These are phyloP conservation scores for Rhinopomastus cyanomelas DNA, from an alignment of 2,113 vertebrate genomes.

Conservation along the genomic window DNA sequence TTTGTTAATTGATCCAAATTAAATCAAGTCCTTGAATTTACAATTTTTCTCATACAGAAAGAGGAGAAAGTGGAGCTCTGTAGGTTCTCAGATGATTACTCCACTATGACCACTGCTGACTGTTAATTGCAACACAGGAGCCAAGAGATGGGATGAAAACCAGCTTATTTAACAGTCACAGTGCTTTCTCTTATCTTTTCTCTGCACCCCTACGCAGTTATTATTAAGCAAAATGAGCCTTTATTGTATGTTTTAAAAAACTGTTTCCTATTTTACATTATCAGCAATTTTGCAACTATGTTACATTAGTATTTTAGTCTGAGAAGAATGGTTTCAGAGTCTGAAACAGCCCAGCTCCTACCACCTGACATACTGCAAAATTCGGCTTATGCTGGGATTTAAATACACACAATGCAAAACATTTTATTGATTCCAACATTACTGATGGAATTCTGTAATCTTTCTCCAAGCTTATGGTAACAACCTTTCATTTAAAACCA, in stretches of 20 bases:
- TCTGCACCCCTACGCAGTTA: neutral
- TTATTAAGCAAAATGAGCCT: neutral
- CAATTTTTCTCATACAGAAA: neutral
- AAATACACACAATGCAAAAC: neutral
- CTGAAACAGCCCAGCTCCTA: neutral
- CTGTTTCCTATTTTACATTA: neutral
- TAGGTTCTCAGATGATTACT: neutral
- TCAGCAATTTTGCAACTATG: neutral
- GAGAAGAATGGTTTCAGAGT: neutral
- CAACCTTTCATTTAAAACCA: neutral
- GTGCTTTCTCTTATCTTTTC: neutral
- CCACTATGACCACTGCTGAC: neutral
- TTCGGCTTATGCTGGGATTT: neutral
- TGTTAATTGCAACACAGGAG: slow-evolving; percentile 17
- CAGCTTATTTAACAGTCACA: neutral
- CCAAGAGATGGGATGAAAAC: neutral
- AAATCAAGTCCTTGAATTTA: neutral
- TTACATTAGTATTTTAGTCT: neutral
- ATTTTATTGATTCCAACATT: neutral
- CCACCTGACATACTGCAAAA: neutral
- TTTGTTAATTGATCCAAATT: neutral
- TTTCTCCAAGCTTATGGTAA: neutral
- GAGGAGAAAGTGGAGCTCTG: too few relatives aligned
- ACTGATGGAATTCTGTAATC: neutral
- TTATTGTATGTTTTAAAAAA: neutral